Evolutionary conservation across 2,113 vertebrate species (phyloP), one percentile per base, ranked within the genome.

Genomic region (Oncorhynchus keta): DNA sequence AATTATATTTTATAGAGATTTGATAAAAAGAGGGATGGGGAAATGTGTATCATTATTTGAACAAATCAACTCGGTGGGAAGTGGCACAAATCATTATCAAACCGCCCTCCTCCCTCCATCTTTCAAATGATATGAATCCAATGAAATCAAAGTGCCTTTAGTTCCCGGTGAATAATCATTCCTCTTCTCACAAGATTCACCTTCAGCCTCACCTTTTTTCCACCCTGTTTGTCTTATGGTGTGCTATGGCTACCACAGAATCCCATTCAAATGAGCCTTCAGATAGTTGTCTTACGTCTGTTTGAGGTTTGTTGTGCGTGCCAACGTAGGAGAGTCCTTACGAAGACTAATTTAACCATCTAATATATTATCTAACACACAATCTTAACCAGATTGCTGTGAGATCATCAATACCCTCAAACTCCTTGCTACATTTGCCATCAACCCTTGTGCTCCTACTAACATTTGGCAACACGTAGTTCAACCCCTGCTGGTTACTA

Each of bases 1-100:
- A 91, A 86, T 80, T 93, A 76, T 92, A 91, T 93, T 93, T 94
- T 91, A 76, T 92, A 93, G 88, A 90, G 74, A 87, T 89, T 91
- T 92, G 79, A 82, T 90, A 91, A 89, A 45, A 79, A 85, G 85
- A 28, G 70, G 45, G 73, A 72, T 70, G 24, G 30, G 28, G 14
- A 76, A 55, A 72, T 13, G 35, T 78, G 74, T 57, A 72, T n/a
- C 1, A 62, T 28, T 32, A 68, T 76, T 80, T 80, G 85, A 83
- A 67, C 39, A 76, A 22, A 68, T 81, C 74, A 81, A 83, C 79
- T 80, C 76, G 79, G 82, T 45, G 9, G 39, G 39, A 75, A 75
- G 76, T 80, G 51, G 14, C 51, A 55, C 51, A 79, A 35, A 86
- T 87, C 80, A 81, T 70, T 55, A 80, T 80, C 75, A 61, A 76